Evolutionary conservation across 2,888 invertebrate species (phyloP).

Genomic region (Papilio elwesi): DNA sequence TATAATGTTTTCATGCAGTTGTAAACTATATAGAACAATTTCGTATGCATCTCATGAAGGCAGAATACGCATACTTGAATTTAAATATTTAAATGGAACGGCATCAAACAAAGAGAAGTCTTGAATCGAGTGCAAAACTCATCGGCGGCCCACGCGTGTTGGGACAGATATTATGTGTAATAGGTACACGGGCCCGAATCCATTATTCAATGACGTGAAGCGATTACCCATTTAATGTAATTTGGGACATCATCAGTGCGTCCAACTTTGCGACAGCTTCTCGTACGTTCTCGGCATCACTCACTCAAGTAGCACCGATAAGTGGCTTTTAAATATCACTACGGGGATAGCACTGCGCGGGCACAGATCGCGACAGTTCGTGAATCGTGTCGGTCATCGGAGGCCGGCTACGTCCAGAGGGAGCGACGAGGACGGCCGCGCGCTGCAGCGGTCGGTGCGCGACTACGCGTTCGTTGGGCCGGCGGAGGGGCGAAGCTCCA

Average conservation of each 20-base stretch:
- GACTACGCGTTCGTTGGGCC: slow-evolving; percentile 78
- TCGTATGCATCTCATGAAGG: slow-evolving; percentile 73
- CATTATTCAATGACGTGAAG: slow-evolving; percentile 83
- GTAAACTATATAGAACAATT: slow-evolving; percentile 55
- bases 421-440: slow-evolving; percentile 74
- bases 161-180: slow-evolving; percentile 71
- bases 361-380: slow-evolving; percentile 67
- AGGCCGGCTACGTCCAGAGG: slow-evolving; percentile 63
- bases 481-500: slow-evolving; percentile 82
- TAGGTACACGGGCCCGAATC: slow-evolving; percentile 75
- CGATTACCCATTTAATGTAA: slow-evolving; percentile 84
- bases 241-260: slow-evolving; percentile 79
- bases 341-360: slow-evolving; percentile 67
- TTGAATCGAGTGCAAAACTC: slow-evolving; percentile 78
- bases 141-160: slow-evolving; percentile 69
- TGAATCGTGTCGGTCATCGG: slow-evolving; percentile 72
- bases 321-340: slow-evolving; percentile 66
- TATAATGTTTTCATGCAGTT: slow-evolving; percentile 40
- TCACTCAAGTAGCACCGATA: slow-evolving; percentile 79
- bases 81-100: slow-evolving; percentile 70
- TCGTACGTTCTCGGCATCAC: slow-evolving; percentile 77
- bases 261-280: slow-evolving; percentile 63
- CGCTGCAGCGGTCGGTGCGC: slow-evolving; percentile 79
- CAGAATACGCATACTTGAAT: slow-evolving; percentile 70
- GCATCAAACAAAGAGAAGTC: slow-evolving; percentile 69